Evolutionary conservation across 2,888 invertebrate species (phyloP), one percentile per base, ranked within the genome.

Genomic region (Cosmorhoe ocellata): DNA sequence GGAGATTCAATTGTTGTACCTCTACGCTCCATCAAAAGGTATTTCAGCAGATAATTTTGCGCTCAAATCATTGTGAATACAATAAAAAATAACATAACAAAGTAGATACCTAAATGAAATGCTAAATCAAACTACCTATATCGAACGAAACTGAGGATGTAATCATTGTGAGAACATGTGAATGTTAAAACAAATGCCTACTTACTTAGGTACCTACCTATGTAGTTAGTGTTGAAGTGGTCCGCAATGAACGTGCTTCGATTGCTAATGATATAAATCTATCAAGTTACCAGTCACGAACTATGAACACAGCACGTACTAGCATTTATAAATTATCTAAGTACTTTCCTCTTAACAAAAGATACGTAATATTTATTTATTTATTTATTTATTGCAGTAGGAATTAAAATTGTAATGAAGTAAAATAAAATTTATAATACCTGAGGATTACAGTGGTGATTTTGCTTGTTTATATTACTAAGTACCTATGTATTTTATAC

Each of bases 211-310:
- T 28, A 41, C 9, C 11, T 22, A 18, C n/a, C n/a, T n/a, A n/a
- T 4, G 8, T 28, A 43, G 8, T 40, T 38, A 45, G 28, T 50
- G 28, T 45, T 53, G 39, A 43, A 44, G 63, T 69, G 71, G 69
- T 72, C 74, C 66, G 64, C 54, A 62, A 61, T 47, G 69, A 66
- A 83, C 84, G 84, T 83, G 84, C 68, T 58, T 54, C 41, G 75
- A 77, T 67, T 82, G 59, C 60, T 60, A 69, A 72, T 66, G 66
- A 66, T 71, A 67, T 61, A 58, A 49, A 63, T 73, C 72, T 71
- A 74, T 74, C 59, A 63, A 64, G 56, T 67, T 67, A 52, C 81
- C 67, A 64, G 79, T 82, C 87, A 84, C 81, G 84, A 80, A 74
- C 74, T 66, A 63, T 61, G 65, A 74, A 72, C 72, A 73, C 61